Conservation (phyloP, 2,888 invertebrate genomes). For the Euphydryas editha region DNA sequence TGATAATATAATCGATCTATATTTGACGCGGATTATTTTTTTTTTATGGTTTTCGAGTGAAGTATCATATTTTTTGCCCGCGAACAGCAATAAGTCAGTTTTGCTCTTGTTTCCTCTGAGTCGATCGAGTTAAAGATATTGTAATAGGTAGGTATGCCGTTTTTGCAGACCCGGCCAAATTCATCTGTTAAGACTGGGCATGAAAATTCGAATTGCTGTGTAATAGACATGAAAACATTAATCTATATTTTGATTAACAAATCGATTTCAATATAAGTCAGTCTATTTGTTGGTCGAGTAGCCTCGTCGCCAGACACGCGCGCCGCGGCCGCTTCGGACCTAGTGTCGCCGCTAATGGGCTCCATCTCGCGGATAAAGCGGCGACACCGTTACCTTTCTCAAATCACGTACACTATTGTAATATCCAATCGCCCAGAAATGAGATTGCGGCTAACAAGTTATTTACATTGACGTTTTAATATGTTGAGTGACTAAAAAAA, state of each 20-base stretch:
- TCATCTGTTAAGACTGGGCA: slow-evolving; percentile 33
- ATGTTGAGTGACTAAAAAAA: slow-evolving; percentile 75
- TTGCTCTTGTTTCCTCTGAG: slow-evolving; percentile 36
- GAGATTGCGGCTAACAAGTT: slow-evolving; percentile 84
- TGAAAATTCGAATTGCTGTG: slow-evolving; percentile 32
- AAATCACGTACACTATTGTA: slow-evolving; percentile 84
- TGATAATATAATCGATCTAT: slow-evolving; percentile 54
- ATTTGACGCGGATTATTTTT: slow-evolving; percentile 51
- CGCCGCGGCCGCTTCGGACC: slow-evolving; percentile 43
- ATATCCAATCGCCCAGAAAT: slow-evolving; percentile 83
- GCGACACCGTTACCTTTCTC: slow-evolving; percentile 83
- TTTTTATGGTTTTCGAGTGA: slow-evolving; percentile 46
- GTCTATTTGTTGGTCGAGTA: slow-evolving; percentile 47
- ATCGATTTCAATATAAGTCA: slow-evolving; percentile 52
- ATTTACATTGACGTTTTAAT: slow-evolving; percentile 84
- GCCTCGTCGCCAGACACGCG: slow-evolving; percentile 43
- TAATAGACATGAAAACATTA: slow-evolving; percentile 37
- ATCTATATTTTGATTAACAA: slow-evolving; percentile 55
- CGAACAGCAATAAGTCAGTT: slow-evolving; percentile 37
- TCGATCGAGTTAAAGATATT: slow-evolving; percentile 41
- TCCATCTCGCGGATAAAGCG: slow-evolving; percentile 81
- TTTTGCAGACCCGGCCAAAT: slow-evolving; percentile 30
- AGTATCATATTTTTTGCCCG: slow-evolving; percentile 46
- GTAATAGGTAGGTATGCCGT: slow-evolving; percentile 34
- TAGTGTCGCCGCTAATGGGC: slow-evolving; percentile 61